phyloP scores from a whole-genome alignment of 2,888 invertebrate species.

The Trypoxylon attenuatum region DNA sequence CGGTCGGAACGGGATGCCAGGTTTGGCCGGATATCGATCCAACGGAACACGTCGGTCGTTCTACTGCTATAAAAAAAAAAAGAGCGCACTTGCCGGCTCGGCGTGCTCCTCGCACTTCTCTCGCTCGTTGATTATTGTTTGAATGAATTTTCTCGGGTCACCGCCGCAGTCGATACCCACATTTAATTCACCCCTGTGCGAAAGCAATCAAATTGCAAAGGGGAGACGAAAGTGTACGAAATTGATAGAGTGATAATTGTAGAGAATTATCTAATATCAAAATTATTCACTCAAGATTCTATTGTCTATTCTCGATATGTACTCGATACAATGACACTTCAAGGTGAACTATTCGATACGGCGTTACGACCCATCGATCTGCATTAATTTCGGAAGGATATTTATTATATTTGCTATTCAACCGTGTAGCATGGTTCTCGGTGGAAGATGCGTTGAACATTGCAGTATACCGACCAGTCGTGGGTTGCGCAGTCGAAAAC shows the following conservation, averaged over 20 bases:
- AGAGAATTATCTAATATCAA: too few species aligned
- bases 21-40: conserved; percentile 19
- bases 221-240: too few species aligned
- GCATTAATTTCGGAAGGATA: conserved; percentile 37
- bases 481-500: conserved; percentile 18
- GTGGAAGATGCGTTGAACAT: conserved; percentile 28
- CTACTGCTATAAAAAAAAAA: conserved; percentile 8
- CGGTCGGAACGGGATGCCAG: background rate
- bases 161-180: too few species aligned
- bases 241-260: too few species aligned
- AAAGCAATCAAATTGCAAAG: too few species aligned
- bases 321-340: too few species aligned
- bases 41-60: background rate
- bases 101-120: too few species aligned
- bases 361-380: conserved; percentile 37
- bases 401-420: conserved; percentile 15
- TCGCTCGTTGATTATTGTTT: background rate
- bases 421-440: background rate
- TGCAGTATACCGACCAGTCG: conserved; percentile 15
- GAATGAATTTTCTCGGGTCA: background rate
- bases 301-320: too few species aligned
- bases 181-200: too few species aligned
- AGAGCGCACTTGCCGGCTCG: too few species aligned
- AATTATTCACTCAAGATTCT: too few species aligned
- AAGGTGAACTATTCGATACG: conserved; percentile 30